Conservation (phyloP, 2,888 invertebrate species). For the Arge pagana region DNA sequence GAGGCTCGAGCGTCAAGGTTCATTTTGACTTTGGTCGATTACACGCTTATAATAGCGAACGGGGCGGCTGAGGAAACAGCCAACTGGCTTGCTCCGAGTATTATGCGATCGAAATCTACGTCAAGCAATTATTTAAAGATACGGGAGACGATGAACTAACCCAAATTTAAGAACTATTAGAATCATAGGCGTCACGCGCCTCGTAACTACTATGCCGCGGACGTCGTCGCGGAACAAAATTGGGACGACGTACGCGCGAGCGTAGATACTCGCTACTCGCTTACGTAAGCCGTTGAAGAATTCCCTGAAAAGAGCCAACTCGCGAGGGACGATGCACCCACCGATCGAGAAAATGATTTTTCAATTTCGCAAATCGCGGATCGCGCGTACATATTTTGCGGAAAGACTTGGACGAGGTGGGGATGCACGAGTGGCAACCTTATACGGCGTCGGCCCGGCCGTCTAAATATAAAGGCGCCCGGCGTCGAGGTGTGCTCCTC, state of each 20-base stretch:
- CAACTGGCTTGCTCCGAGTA: conserved; percentile 33
- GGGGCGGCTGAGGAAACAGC: conserved; percentile 36
- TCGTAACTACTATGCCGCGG: too few species aligned
- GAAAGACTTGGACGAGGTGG: conserved; percentile 29
- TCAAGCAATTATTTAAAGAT: conserved; percentile 22
- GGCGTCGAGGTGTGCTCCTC: conserved; percentile 44
- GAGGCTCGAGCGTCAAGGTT: conserved; percentile 29
- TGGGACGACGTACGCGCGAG: not conserved
- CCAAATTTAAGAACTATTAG: conserved; percentile 18
- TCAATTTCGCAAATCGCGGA: not conserved
- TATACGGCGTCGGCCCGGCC: conserved; percentile 57
- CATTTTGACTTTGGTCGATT: conserved; percentile 36
- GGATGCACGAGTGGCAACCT: conserved; percentile 49
- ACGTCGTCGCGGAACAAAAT: not conserved
- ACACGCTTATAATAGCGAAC: conserved; percentile 42
- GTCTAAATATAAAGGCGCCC: conserved; percentile 58
- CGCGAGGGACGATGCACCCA: too few species aligned
- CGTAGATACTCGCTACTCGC: not conserved
- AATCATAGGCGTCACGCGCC: conserved; percentile 9
- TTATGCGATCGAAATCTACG: conserved; percentile 20
- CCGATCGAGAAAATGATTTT: too few species aligned
- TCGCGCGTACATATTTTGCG: conserved; percentile 26
- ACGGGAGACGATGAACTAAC: conserved; percentile 19
- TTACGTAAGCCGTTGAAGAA: too few species aligned
- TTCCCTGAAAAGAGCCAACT: too few species aligned